Conservation (phyloP, 2,113 vertebrate species). For the Desmodus rotundus region DNA sequence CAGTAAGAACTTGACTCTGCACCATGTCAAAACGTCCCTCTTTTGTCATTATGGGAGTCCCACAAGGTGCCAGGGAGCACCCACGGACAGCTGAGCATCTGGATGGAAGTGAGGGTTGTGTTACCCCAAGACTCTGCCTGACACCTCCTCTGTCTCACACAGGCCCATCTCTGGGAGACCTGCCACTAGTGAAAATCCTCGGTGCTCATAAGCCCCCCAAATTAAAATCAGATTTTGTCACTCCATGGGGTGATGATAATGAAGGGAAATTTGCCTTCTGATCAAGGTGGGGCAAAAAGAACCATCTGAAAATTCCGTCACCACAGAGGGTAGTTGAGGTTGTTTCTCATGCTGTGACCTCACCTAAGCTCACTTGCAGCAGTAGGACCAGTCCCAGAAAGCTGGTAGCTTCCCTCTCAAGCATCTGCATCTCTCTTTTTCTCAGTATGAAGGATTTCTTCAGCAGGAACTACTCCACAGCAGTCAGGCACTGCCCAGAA, state of each 20-base stretch:
- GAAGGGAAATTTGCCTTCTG: background rate
- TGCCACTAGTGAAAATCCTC: background rate
- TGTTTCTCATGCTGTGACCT: too few species aligned
- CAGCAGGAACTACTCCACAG: background rate
- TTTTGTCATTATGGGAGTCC: background rate
- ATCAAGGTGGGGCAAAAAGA: background rate
- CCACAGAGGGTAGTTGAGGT: background rate
- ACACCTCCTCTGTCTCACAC: background rate
- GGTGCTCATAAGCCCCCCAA: background rate
- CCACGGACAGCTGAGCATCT: background rate
- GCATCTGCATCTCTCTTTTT: background rate
- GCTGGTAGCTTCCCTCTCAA: background rate
- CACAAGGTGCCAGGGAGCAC: background rate
- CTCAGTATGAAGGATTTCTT: background rate
- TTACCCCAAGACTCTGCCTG: background rate
- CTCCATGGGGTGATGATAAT: background rate
- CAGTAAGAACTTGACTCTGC: background rate
- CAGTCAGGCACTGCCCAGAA: background rate
- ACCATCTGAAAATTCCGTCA: background rate
- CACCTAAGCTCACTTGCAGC: background rate
- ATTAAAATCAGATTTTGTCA: background rate
- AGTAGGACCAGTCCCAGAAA: background rate
- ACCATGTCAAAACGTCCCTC: background rate
- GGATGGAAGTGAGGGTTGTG: background rate
- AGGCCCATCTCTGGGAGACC: background rate